Conservation (phyloP, 1,140 invertebrate genomes). For the Halesus radiatus region DNA sequence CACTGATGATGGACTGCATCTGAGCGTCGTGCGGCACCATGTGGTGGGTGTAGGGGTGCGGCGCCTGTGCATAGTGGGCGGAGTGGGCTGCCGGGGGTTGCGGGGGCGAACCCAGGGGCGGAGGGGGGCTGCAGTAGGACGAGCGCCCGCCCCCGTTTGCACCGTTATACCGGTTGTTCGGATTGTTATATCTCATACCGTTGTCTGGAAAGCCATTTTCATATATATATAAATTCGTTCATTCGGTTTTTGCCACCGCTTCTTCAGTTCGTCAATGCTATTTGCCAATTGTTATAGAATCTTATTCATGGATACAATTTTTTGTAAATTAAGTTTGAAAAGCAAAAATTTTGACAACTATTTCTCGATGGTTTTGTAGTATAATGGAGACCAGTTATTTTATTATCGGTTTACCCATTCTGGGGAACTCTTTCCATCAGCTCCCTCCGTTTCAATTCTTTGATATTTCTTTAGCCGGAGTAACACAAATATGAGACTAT, state of each 20-base stretch:
- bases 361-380: no score
- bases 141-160: slow-evolving; percentile 42
- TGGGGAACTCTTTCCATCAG: no score
- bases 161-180: slow-evolving; percentile 47
- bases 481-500: slow-evolving; percentile 28
- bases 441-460: no score
- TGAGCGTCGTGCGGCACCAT: slow-evolving; percentile 56
- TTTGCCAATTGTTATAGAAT: slow-evolving; percentile 15
- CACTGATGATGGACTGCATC: slow-evolving; percentile 57
- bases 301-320: slow-evolving; percentile 11
- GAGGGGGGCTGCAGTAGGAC: slow-evolving; percentile 49
- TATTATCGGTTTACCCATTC: no score
- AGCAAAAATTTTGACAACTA: no score
- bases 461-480: no score
- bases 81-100: slow-evolving; percentile 34
- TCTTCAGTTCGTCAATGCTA: background rate
- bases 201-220: slow-evolving; percentile 49
- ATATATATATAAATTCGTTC: slow-evolving; percentile 41
- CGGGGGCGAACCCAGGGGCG: slow-evolving; percentile 50
- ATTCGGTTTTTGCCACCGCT: background rate
- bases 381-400: no score
- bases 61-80: slow-evolving; percentile 49
- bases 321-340: background rate
- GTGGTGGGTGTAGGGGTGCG: slow-evolving; percentile 34
- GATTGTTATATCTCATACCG: slow-evolving; percentile 53